Conservation (phyloP, 1,140 invertebrate genomes). For the Zaprionus kolodkinae region DNA sequence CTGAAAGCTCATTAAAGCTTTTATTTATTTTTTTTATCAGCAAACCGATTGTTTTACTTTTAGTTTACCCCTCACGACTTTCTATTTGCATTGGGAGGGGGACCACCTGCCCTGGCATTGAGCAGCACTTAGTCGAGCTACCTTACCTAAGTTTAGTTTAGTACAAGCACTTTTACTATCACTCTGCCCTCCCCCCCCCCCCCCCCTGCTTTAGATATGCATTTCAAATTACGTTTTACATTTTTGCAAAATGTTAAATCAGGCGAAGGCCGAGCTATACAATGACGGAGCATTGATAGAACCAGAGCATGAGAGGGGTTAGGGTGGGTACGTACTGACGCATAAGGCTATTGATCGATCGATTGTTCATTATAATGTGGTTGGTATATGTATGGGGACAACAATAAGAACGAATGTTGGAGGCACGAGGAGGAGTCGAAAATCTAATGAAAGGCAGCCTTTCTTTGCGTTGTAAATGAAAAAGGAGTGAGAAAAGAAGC, state of each 20-base stretch:
- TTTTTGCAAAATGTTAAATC: constrained; percentile 56
- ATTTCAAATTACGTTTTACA: constrained; percentile 50
- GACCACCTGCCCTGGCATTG: not conserved
- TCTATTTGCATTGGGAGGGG: not conserved
- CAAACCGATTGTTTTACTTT: not conserved
- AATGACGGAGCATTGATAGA: constrained; percentile 3
- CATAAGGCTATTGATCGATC: constrained; percentile 49
- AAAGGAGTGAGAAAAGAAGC: constrained; percentile 13
- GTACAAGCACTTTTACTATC: constrained; percentile 7
- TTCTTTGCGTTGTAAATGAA: constrained; percentile 65
- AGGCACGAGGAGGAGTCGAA: not conserved
- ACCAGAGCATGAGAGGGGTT: not conserved
- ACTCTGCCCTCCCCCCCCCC: not conserved
- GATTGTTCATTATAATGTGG: constrained; percentile 36
- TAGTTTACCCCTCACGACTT: not conserved
- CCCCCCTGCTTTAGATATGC: constrained; percentile 22
- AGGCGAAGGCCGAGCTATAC: constrained; percentile 23
- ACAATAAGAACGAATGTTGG: not conserved
- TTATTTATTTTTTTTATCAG: not conserved
- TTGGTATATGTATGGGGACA: not conserved
- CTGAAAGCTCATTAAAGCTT: not conserved
- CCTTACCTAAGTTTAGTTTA: not conserved
- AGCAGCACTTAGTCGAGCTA: constrained; percentile 1
- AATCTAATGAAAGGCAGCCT: constrained; percentile 63
- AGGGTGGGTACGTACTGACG: not conserved